phyloP scores from a whole-genome alignment of 2,797 vertebrate genomes.

The Xiphophorus birchmanni region DNA sequence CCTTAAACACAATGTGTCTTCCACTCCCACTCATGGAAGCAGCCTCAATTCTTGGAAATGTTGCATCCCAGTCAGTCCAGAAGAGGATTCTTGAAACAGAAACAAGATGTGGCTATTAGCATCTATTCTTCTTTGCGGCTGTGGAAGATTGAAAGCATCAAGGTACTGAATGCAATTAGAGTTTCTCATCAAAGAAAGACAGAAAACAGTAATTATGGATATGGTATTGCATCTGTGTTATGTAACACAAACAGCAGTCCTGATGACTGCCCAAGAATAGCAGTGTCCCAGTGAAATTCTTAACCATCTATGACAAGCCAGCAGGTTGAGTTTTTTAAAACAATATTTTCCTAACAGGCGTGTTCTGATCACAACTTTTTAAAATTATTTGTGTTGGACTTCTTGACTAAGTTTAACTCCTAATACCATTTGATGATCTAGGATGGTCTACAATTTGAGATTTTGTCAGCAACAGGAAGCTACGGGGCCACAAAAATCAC shows the following conservation, averaged over 20 bases:
- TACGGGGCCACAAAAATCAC: background rate
- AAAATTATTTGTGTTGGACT: background rate
- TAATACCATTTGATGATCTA: background rate
- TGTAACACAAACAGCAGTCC: conserved; percentile 37
- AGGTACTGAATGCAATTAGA: background rate
- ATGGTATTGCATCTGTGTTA: conserved; percentile 28
- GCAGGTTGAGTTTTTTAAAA: conserved; percentile 17
- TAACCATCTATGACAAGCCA: conserved; percentile 58
- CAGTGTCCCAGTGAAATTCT: conserved; percentile 54
- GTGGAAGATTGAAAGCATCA: background rate
- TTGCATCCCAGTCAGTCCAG: conserved; percentile 99
- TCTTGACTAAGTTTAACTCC: background rate
- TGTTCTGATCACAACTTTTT: background rate
- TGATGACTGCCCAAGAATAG: conserved; percentile 45
- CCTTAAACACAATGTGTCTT: conserved; percentile 94
- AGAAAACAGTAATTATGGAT: conserved; percentile 20
- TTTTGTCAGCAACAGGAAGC: background rate
- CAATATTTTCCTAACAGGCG: background rate
- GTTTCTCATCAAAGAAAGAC: conserved; percentile 2
- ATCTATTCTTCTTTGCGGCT: background rate
- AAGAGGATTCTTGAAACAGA: conserved; percentile 89
- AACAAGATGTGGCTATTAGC: conserved; percentile 25
- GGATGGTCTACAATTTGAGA: too few relatives aligned
- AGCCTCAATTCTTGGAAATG: conserved; percentile 96
- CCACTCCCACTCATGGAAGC: conserved; percentile 96